Evolutionary conservation across 1,140 invertebrate genomes (phyloP).

Genomic region (Drosophila virilis): DNA sequence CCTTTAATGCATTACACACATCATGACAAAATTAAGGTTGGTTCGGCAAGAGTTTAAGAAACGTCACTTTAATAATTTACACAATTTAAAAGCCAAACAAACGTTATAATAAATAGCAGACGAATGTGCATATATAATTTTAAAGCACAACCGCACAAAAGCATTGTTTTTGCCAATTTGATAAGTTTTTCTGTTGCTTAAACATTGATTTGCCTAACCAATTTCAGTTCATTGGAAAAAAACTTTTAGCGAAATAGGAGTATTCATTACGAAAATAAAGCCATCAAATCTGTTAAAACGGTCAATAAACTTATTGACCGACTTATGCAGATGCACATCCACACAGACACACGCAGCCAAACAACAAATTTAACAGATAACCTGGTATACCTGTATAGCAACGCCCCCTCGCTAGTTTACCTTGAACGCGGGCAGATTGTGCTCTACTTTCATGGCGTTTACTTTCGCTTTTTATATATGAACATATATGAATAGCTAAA

Average conservation of each 20-base stretch:
- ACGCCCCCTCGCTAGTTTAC: slow-evolving; percentile 75
- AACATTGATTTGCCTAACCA: slow-evolving; percentile 66
- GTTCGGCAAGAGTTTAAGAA: background rate
- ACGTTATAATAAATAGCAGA: background rate
- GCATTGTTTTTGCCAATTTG: slow-evolving; percentile 60
- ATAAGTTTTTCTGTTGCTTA: slow-evolving; percentile 49
- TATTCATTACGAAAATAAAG: slow-evolving; percentile 62
- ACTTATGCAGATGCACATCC: slow-evolving; percentile 47
- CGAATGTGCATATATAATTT: slow-evolving; percentile 27
- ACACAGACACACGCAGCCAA: background rate
- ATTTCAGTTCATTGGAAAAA: slow-evolving; percentile 39
- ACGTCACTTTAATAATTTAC: slow-evolving; percentile 20
- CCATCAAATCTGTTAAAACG: slow-evolving; percentile 61
- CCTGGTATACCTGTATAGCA: slow-evolving; percentile 10
- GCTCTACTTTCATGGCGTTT: slow-evolving; percentile 76
- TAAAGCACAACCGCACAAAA: slow-evolving; percentile 8
- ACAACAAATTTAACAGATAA: slow-evolving; percentile 26
- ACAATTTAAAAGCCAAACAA: slow-evolving; percentile 27
- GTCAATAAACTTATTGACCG: slow-evolving; percentile 82
- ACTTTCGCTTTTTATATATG: slow-evolving; percentile 71
- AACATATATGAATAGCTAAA: background rate
- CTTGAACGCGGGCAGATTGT: slow-evolving; percentile 63
- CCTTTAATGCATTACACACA: background rate
- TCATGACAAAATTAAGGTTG: background rate
- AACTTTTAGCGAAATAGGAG: slow-evolving; percentile 34